Conservation (phyloP, 2,888 invertebrate genomes). For the Scaptomyza caliginosa region DNA sequence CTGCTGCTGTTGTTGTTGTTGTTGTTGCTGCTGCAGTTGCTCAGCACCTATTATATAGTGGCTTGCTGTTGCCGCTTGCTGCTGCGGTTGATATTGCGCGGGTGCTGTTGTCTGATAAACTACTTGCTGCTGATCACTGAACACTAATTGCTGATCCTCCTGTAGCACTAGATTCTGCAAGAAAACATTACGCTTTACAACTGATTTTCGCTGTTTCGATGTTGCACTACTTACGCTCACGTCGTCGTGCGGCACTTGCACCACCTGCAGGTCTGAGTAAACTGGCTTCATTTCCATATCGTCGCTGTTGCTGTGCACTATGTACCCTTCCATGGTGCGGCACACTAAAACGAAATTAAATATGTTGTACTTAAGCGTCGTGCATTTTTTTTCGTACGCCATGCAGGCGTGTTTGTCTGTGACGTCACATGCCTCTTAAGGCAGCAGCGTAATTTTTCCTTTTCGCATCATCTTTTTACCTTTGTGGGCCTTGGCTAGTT, state of each 20-base stretch:
- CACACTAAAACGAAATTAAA: conserved; percentile 20
- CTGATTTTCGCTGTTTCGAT: neutral
- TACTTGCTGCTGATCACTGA: conserved; percentile 85
- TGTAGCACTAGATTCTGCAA: conserved; percentile 73
- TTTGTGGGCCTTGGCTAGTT: conserved; percentile 51
- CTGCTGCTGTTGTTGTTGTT: conserved; percentile 56
- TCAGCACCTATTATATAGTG: conserved; percentile 73
- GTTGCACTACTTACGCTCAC: conserved; percentile 72
- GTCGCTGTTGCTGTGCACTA: conserved; percentile 86
- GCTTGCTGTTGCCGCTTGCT: conserved; percentile 66
- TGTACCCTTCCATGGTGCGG: conserved; percentile 87
- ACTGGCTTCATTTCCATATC: conserved; percentile 87
- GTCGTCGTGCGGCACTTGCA: conserved; percentile 82
- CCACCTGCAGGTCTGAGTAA: conserved; percentile 86
- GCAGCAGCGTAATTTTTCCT: conserved; percentile 64
- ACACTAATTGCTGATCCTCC: conserved; percentile 82
- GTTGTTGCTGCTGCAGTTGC: conserved; percentile 62
- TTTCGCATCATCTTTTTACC: conserved; percentile 48
- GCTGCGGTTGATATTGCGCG: conserved; percentile 75
- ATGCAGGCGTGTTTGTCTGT: conserved; percentile 34
- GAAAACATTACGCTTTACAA: neutral
- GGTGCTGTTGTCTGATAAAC: conserved; percentile 81
- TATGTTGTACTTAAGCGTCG: neutral
- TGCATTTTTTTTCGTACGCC: neutral
- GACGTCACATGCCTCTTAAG: conserved; percentile 52